These are phyloP conservation scores for Yponomeuta evonymella DNA, from an alignment of 2,888 invertebrate species.

Conservation along the genomic window DNA sequence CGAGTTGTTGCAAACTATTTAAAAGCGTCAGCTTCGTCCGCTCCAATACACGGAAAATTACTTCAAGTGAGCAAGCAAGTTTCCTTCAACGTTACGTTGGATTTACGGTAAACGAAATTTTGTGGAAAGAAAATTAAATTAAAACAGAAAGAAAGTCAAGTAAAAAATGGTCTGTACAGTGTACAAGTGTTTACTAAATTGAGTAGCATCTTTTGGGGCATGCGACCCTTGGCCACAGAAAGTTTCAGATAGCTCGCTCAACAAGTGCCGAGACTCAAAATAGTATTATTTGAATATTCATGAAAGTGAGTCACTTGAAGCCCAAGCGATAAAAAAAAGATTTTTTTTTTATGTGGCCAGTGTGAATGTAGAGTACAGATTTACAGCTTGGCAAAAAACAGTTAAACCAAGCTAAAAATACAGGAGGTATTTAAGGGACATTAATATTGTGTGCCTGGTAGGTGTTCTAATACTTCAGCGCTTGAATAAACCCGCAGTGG, in stretches of 20 bases:
- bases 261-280: background rate
- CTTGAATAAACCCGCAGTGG: too few species aligned
- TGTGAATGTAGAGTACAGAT: too few species aligned
- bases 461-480: too few species aligned
- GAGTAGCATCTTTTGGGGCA: background rate
- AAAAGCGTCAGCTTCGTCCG: background rate
- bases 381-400: too few species aligned
- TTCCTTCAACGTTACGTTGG: background rate
- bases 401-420: too few species aligned
- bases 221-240: background rate
- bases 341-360: too few species aligned
- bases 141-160: background rate
- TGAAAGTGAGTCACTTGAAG: too few species aligned
- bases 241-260: background rate
- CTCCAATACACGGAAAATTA: background rate
- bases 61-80: background rate
- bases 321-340: too few species aligned
- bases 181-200: background rate
- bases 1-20: background rate
- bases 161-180: background rate
- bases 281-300: too few species aligned
- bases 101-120: background rate
- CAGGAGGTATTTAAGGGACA: too few species aligned
- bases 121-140: background rate
- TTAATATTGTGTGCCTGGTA: too few species aligned